phyloP scores from a whole-genome alignment of 2,113 vertebrate species.

The Ginglymostoma cirratum region DNA sequence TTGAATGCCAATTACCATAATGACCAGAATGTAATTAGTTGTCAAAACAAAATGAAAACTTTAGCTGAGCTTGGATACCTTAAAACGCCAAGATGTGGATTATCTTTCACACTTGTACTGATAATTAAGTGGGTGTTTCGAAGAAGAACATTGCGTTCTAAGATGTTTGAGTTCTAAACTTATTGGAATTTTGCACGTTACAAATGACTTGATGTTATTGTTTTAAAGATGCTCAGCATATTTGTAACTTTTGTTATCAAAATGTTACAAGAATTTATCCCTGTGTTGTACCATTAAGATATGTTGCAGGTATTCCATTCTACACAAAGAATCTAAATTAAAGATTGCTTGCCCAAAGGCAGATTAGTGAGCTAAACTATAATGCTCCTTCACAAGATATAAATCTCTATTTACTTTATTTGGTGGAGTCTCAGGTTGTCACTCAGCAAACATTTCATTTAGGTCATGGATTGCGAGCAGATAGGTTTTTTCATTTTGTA shows the following conservation, averaged over 20 bases:
- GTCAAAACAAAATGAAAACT: not conserved
- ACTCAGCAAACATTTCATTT: conserved; percentile 32
- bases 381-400: not conserved
- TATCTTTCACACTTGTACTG: not conserved
- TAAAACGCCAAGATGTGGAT: not conserved
- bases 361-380: not conserved
- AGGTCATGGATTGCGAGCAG: conserved; percentile 16
- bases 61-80: not conserved
- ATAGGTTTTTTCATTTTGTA: not conserved
- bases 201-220: not conserved
- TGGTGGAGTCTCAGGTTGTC: conserved; percentile 21
- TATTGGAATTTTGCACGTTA: not conserved
- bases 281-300: not conserved
- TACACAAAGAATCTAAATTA: not conserved
- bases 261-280: not conserved
- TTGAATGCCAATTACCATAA: not conserved
- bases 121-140: not conserved
- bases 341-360: conserved; percentile 4
- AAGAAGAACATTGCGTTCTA: not conserved
- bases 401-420: conserved; percentile 29
- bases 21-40: not conserved
- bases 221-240: not conserved
- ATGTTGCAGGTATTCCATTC: not conserved
- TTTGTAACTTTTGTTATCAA: not conserved
- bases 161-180: not conserved